These are phyloP conservation scores for Cenopis cana DNA, from an alignment of 2,888 invertebrate genomes.

Conservation along the genomic window DNA sequence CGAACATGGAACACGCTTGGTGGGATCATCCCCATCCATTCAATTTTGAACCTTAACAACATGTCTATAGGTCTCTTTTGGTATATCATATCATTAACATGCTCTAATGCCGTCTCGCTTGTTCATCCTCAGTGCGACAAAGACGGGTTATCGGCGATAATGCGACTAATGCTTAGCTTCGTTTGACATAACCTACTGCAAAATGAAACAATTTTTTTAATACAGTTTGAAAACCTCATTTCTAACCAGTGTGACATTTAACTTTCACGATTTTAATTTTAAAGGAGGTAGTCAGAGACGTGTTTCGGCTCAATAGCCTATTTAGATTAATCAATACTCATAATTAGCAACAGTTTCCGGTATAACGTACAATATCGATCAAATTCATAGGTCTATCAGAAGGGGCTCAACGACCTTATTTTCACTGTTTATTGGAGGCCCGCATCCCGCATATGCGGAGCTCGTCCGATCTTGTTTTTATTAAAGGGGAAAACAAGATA, in stretches of 20 bases:
- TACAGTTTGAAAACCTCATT: slow-evolving; percentile 42
- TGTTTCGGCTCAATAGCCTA: background rate
- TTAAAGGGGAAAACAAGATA: no score
- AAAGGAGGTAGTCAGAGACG: slow-evolving; percentile 16
- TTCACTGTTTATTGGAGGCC: no score
- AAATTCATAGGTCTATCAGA: no score
- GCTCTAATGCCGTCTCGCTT: slow-evolving; percentile 9
- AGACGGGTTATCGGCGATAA: slow-evolving; percentile 43
- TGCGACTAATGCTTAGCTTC: slow-evolving; percentile 73
- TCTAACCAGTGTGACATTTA: slow-evolving; percentile 16
- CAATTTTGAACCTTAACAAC: slow-evolving; percentile 16
- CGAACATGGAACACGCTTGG: no score
- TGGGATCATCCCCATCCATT: background rate
- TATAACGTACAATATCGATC: background rate
- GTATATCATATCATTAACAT: background rate
- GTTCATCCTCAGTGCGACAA: slow-evolving; percentile 3
- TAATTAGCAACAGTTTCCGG: background rate
- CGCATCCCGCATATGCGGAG: no score
- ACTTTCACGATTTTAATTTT: background rate
- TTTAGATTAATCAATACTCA: background rate
- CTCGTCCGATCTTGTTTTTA: no score
- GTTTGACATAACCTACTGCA: slow-evolving; percentile 80
- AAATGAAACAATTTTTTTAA: slow-evolving; percentile 49
- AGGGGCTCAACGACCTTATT: no score
- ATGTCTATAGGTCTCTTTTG: slow-evolving; percentile 15